phyloP scores from a whole-genome alignment of 2,888 invertebrate species.

The Perizoma flavofasciatum region DNA sequence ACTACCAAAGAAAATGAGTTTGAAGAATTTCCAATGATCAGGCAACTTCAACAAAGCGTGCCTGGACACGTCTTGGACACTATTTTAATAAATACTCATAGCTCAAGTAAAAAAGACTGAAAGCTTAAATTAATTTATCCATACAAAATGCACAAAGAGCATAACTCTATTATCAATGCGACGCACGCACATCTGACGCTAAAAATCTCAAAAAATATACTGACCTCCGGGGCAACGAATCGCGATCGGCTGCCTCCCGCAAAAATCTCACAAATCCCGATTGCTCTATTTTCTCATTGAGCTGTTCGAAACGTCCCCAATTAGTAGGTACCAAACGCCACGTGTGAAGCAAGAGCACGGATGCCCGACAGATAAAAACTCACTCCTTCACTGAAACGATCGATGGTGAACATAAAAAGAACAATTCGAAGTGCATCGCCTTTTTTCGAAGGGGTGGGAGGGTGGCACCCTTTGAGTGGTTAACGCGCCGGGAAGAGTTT shows the following conservation, averaged over 20 bases:
- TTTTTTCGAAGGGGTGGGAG: conserved; percentile 74
- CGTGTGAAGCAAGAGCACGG: conserved; percentile 72
- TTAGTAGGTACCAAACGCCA: conserved; percentile 63
- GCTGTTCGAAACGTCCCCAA: conserved; percentile 59
- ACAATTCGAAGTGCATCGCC: conserved; percentile 82
- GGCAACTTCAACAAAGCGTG: neutral
- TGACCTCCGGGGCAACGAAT: conserved; percentile 8
- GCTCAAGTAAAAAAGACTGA: too few species aligned
- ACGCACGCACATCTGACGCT: neutral
- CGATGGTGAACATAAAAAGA: conserved; percentile 82
- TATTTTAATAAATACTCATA: too few species aligned
- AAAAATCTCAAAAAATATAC: neutral
- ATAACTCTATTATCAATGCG: neutral
- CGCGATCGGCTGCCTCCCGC: conserved; percentile 29
- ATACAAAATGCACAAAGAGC: neutral
- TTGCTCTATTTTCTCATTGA: conserved; percentile 59
- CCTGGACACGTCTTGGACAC: neutral
- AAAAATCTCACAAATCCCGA: conserved; percentile 41
- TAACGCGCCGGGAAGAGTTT: conserved; percentile 74
- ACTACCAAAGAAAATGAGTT: too few species aligned
- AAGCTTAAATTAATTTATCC: neutral
- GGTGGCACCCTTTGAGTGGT: conserved; percentile 65
- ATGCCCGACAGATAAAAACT: conserved; percentile 74
- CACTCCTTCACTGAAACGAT: conserved; percentile 80
- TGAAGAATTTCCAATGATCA: too few species aligned